Evolutionary conservation across 2,113 vertebrate genomes (phyloP), one percentile per base, ranked within the genome.

Genomic region (Geothlypis trichas): DNA sequence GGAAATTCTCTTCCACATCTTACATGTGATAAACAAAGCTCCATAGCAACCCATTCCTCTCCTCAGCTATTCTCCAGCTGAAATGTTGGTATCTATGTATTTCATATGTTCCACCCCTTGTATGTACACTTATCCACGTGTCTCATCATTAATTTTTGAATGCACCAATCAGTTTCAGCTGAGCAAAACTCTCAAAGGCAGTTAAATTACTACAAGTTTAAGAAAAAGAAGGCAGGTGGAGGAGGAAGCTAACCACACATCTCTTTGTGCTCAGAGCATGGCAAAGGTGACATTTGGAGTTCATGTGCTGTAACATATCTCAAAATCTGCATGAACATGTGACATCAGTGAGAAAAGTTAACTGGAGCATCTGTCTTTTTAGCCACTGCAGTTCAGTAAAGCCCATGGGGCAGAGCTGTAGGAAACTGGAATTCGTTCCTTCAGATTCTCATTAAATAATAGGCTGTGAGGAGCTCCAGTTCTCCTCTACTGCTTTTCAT

Each of bases 91-190:
- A 42, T 79, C 35, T 80, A 2, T 28, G 28, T 74, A n/a, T 81
- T 88, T 37, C 37, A 14, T 28, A 18, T 3, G 1, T 90, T 83
- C 72, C 15, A 8, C 2, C 3, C 10, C 35, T 67, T 37, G 10
- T 42, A 27, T 41, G 39, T 68, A 28, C 5, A 5, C 3, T 1
- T 58, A 22, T 31, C 27, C 57, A 1, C 0, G 0, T 23, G 13
- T 21, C 24, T 83, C n/a, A 15, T 83, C 27, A 14, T 19, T 73
- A 5, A 37, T 39, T 79, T 68, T 83, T 47, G 35, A 88, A 52
- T 20, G 24, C 1, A 9, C 15, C 27, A 46, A 63, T 66, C 16
- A 6, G 11, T 57, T 84, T 72, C 66, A 90, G 11, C 39, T 68
- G 47, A 63, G 33, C 10, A 82, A 90, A 78, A 68, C 62, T 67